Conservation (phyloP, 2,888 invertebrate species). For the Archaeoteleia sp. region DNA sequence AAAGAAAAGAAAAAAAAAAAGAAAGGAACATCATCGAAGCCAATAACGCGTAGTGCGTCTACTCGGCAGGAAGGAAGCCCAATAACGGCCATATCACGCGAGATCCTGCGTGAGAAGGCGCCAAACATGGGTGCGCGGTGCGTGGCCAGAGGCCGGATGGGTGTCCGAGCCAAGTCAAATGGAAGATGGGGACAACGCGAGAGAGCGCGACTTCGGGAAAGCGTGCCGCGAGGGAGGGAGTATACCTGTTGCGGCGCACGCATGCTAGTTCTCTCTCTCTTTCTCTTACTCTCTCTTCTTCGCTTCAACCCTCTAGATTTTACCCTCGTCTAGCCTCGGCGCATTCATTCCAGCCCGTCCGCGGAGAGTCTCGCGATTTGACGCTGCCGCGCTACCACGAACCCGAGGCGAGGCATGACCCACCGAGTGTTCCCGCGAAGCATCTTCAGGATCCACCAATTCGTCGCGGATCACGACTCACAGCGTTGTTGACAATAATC, state of each 20-base stretch:
- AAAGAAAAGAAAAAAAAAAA: too few relatives aligned
- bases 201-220: constrained; percentile 55
- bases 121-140: too few relatives aligned
- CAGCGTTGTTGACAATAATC: neutral
- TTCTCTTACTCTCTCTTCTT: too few relatives aligned
- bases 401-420: constrained; percentile 1
- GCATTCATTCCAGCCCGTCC: constrained; percentile 8
- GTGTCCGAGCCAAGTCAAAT: too few relatives aligned
- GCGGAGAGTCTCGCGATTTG: constrained; percentile 1
- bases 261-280: constrained; percentile 55
- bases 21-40: too few relatives aligned
- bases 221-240: constrained; percentile 45
- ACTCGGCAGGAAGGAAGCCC: too few relatives aligned
- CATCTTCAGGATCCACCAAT: neutral
- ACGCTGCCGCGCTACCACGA: too few relatives aligned
- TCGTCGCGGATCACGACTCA: neutral
- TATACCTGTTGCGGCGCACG: constrained; percentile 73
- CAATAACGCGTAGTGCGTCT: too few relatives aligned
- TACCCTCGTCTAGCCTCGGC: constrained; percentile 4
- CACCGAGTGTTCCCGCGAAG: neutral
- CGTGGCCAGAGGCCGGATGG: too few relatives aligned
- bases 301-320: constrained; percentile 11
- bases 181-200: neutral
- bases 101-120: too few relatives aligned
- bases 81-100: too few relatives aligned